phyloP scores from a whole-genome alignment of 2,888 invertebrate genomes.

The Sycophila texana region DNA sequence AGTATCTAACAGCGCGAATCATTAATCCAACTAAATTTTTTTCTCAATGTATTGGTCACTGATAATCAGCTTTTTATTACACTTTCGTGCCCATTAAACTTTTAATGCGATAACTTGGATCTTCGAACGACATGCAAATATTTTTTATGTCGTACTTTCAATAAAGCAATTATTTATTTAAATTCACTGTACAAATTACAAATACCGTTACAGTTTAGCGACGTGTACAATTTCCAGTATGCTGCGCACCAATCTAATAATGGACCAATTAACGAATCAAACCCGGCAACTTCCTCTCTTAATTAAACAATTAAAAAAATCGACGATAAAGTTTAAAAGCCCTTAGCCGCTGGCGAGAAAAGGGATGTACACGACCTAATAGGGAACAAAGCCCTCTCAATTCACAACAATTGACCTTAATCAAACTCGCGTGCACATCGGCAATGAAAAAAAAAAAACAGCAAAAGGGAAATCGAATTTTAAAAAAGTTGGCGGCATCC shows the following conservation, averaged over 20 bases:
- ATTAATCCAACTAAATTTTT: too few species aligned
- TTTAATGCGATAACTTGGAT: neutral
- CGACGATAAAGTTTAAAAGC: slow-evolving; percentile 16
- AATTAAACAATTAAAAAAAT: slow-evolving; percentile 41
- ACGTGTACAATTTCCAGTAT: neutral
- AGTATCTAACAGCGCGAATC: too few species aligned
- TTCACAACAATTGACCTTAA: slow-evolving; percentile 53
- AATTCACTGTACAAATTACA: neutral
- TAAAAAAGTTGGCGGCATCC: slow-evolving; percentile 15
- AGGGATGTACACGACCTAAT: neutral
- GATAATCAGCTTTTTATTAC: too few species aligned
- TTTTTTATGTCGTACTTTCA: too few species aligned
- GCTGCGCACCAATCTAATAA: slow-evolving; percentile 48
- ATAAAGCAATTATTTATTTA: too few species aligned
- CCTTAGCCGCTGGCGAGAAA: slow-evolving; percentile 18
- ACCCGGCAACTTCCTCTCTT: slow-evolving; percentile 52
- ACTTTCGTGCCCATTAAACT: neutral
- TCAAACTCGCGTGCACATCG: slow-evolving; percentile 24
- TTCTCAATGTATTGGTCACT: too few species aligned
- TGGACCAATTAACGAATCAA: slow-evolving; percentile 46
- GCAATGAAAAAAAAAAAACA: slow-evolving; percentile 14
- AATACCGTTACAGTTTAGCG: slow-evolving; percentile 12
- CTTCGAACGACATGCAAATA: too few species aligned
- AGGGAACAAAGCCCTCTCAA: slow-evolving; percentile 44
- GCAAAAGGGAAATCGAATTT: slow-evolving; percentile 19